Evolutionary conservation across 2,888 invertebrate species (phyloP).

Genomic region (Dynastes tityus): DNA sequence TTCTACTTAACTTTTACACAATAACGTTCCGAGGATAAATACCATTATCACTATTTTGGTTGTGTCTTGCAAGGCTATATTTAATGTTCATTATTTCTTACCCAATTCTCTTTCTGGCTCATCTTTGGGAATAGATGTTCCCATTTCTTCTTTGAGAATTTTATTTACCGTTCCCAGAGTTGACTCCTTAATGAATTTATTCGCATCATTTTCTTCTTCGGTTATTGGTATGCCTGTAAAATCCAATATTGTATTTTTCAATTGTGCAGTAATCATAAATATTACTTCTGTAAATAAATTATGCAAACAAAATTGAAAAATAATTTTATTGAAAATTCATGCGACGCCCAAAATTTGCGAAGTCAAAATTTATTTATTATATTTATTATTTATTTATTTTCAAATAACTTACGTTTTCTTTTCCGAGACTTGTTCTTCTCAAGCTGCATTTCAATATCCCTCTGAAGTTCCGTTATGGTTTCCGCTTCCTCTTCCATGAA

Average conservation of each 20-base stretch:
- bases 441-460: constrained; percentile 88
- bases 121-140: constrained; percentile 62
- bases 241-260: constrained; percentile 1
- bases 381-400: neutral
- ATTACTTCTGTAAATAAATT: too few species aligned
- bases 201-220: constrained; percentile 66
- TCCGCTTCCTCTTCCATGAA: constrained; percentile 76
- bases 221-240: neutral
- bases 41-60: neutral
- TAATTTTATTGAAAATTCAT: too few species aligned
- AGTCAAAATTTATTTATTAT: too few species aligned
- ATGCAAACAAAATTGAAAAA: too few species aligned
- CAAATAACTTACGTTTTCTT: constrained; percentile 42
- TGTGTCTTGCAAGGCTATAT: too few species aligned
- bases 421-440: constrained; percentile 73
- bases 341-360: too few species aligned
- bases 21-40: too few species aligned
- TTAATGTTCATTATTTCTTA: constrained; percentile 54
- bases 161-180: constrained; percentile 70
- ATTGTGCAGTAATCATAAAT: too few species aligned
- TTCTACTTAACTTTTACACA: too few species aligned
- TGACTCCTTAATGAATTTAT: constrained; percentile 70
- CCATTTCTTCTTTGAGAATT: constrained; percentile 65
- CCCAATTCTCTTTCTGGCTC: constrained; percentile 66
- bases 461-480: constrained; percentile 84